Percentiles rank a stretch among this genome's conserved stretches.
Conservation (phyloP, 2,113 vertebrate species). For the Prietella phreatophila region DNA sequence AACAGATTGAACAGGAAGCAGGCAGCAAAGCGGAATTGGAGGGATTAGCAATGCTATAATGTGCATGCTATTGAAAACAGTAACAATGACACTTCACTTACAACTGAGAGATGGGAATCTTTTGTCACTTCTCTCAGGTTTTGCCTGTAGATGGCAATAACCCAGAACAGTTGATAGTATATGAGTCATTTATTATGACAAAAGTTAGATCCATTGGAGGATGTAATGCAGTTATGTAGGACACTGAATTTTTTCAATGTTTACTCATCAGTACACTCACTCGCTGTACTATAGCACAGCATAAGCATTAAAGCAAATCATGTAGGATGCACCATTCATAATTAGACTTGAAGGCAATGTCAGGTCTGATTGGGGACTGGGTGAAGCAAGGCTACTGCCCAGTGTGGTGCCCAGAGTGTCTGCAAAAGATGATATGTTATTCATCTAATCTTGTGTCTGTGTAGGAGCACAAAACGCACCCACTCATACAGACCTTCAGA, state of each 20-base stretch:
- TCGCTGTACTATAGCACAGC: slow-evolving; percentile 37
- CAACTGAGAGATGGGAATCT: slow-evolving; percentile 55
- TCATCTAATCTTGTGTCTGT: slow-evolving; percentile 23
- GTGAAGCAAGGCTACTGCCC: slow-evolving; percentile 65
- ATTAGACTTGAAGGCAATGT: slow-evolving; percentile 76
- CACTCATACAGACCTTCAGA: slow-evolving; percentile 20
- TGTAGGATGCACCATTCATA: slow-evolving; percentile 64
- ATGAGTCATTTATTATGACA: neutral
- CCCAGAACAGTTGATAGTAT: slow-evolving; percentile 13
- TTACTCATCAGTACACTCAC: slow-evolving; percentile 23
- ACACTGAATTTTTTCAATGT: neutral
- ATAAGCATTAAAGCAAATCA: slow-evolving; percentile 67
- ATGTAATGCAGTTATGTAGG: neutral
- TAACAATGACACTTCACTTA: slow-evolving; percentile 61
- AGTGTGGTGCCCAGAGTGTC: slow-evolving; percentile 59
- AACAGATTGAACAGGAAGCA: slow-evolving; percentile 65
- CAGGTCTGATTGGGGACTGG: slow-evolving; percentile 68
- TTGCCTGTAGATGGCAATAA: slow-evolving; percentile 16
- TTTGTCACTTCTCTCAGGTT: neutral
- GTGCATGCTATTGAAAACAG: slow-evolving; percentile 53
- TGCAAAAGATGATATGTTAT: slow-evolving; percentile 39
- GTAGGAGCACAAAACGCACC: slow-evolving; percentile 1
- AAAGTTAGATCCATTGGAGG: neutral
- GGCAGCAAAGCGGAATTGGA: slow-evolving; percentile 55
- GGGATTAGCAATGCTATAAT: slow-evolving; percentile 64